Percentiles rank a stretch among this genome's conserved stretches.
phyloP scores from a whole-genome alignment of 2,113 vertebrate species.

The Nymphicus hollandicus region DNA sequence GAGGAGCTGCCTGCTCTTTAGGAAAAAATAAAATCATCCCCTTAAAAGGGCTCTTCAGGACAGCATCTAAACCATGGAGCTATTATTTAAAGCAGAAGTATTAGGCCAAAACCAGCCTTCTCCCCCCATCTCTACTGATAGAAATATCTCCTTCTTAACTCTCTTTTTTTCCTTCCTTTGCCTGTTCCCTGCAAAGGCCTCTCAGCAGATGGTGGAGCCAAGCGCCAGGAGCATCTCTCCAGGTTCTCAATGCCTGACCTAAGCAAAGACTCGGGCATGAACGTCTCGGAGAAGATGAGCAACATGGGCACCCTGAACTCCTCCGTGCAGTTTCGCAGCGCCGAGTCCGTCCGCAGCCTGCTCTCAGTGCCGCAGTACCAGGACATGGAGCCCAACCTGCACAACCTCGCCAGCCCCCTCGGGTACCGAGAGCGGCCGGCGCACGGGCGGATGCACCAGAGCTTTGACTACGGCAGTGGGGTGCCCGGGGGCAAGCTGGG shows the following conservation, averaged over 20 bases:
- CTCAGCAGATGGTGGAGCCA: conserved; percentile 86
- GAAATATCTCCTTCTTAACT: neutral
- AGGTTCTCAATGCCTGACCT: conserved; percentile 98
- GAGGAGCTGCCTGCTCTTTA: conserved; percentile 4
- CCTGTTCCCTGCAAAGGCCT: conserved; percentile 73
- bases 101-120: neutral
- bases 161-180: neutral
- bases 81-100: neutral
- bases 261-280: conserved; percentile 98
- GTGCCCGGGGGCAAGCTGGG: conserved; percentile 79
- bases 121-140: neutral
- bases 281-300: conserved; percentile 91
- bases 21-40: neutral
- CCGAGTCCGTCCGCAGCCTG: conserved; percentile 92
- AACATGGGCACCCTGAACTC: conserved; percentile 92
- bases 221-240: conserved; percentile 92
- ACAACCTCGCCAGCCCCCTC: conserved; percentile 76
- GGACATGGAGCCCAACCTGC: conserved; percentile 82
- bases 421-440: conserved; percentile 79
- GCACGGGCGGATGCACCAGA: conserved; percentile 80
- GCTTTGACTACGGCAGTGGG: conserved; percentile 88
- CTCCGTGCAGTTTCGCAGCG: conserved; percentile 89
- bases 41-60: conserved; percentile 21
- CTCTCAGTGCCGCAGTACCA: conserved; percentile 85
- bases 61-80: neutral